These are phyloP conservation scores for Agraylea sexmaculata DNA, from an alignment of 1,140 invertebrate genomes.

Conservation along the genomic window DNA sequence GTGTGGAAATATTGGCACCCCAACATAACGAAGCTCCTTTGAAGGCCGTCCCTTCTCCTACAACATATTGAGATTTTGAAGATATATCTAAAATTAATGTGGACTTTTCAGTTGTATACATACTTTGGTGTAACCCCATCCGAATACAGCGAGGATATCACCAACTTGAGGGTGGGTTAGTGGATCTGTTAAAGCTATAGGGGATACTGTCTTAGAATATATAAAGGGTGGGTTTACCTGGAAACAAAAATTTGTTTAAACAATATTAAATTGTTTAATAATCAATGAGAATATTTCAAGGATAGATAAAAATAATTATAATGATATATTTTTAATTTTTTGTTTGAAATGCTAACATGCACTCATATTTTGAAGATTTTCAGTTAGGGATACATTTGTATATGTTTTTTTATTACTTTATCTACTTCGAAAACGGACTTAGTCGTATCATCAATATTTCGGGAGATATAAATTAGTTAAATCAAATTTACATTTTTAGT, in stretches of 20 bases:
- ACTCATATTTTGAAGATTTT: too few relatives aligned
- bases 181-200: conserved; percentile 2
- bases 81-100: conserved; percentile 1
- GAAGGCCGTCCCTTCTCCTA: conserved; percentile 18
- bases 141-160: conserved; percentile 7
- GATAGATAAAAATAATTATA: too few relatives aligned
- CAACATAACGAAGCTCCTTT: conserved; percentile 9
- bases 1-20: conserved; percentile 15
- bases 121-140: conserved; percentile 12
- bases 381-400: too few relatives aligned
- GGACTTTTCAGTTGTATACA: too few relatives aligned
- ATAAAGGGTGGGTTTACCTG: conserved; percentile 7
- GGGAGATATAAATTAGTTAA: too few relatives aligned
- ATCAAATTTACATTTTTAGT: too few relatives aligned
- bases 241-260: background rate
- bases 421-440: too few relatives aligned
- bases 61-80: conserved; percentile 7
- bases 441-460: too few relatives aligned
- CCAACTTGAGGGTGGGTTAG: background rate
- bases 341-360: too few relatives aligned
- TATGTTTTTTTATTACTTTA: too few relatives aligned
- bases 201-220: conserved; percentile 1
- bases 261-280: background rate
- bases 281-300: background rate
- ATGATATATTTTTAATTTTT: too few relatives aligned